Evolutionary conservation across 2,113 vertebrate genomes (phyloP).

Genomic region (Plotosus lineatus): DNA sequence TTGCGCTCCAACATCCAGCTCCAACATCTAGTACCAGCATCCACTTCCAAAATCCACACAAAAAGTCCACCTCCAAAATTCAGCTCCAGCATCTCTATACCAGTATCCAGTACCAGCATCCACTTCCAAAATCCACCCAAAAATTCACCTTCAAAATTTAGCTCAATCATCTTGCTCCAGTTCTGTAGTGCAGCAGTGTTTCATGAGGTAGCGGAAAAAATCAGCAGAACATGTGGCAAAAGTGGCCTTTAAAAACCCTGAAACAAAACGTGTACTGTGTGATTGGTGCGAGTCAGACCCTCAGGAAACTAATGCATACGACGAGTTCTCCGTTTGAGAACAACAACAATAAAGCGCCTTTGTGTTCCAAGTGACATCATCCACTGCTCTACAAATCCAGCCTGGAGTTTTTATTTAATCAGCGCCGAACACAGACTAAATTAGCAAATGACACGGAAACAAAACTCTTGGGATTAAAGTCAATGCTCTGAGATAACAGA

Average conservation of each 20-base stretch:
- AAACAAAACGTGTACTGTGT: conserved; percentile 74
- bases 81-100: not conserved
- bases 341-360: conserved; percentile 59
- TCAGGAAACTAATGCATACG: conserved; percentile 73
- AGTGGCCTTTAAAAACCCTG: conserved; percentile 61
- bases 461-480: not conserved
- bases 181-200: conserved; percentile 57
- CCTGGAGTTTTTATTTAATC: conserved; percentile 63
- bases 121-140: conserved; percentile 37
- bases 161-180: conserved; percentile 56
- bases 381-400: conserved; percentile 55
- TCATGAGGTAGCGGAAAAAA: conserved; percentile 69
- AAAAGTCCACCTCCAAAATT: too few species aligned
- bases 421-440: conserved; percentile 40
- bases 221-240: conserved; percentile 69
- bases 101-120: too few species aligned
- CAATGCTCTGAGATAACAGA: not conserved
- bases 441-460: not conserved
- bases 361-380: conserved; percentile 71
- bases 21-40: not conserved
- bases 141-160: too few species aligned
- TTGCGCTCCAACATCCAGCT: not conserved
- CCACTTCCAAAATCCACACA: conserved; percentile 37
- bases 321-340: conserved; percentile 47
- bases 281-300: conserved; percentile 68